Base-by-base conservation (phyloP, 2,797 vertebrate genomes). In the Lutjanus campechanus region DNA sequence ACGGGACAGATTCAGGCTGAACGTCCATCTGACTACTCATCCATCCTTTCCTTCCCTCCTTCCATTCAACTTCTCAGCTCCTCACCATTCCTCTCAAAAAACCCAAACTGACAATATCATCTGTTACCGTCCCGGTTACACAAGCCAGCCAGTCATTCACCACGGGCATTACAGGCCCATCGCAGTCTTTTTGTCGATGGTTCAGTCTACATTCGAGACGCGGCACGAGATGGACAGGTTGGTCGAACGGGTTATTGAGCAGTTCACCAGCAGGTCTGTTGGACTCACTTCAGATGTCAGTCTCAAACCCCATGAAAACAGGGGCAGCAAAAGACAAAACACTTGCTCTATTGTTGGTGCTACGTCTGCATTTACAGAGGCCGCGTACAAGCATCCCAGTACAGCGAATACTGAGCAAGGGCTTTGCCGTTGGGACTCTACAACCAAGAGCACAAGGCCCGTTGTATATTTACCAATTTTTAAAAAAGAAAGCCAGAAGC, bases 401-500 rank as follows among this genome's bases (percentile, higher is more conserved):
- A 13, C 1, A 59, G 47, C 1, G 1, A 80, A 79, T 43, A 62
- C 73, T 54, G 62, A 92, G 78, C 73, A 80, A 92, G 89, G 91
- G 90, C 88, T 88, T 80, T 78, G 61, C 73, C 68, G n/a, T 20
- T 53, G 62, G 79, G 86, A 91, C 91, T 93, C 85, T 70, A 46
- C 78, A 50, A 77, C 76, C 66, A 47, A 76, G 88, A 90, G 88
- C 89, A 82, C 81, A 75, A 77, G 69, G 81, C 84, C 89, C 36
- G 1, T 29, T 83, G 76, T 89, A 76, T 40, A 89, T 85, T 84
- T 63, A 84, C 88, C 70, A 76, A 61, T 91, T 90, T 89, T 89
- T 86, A 76, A 79, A 73, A 64, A 89, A 86, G 77, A 86, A 91
- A 94, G 91, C 94, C 93, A 88, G 90, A 96, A 96, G 95, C 95